Evolutionary conservation across 2,113 vertebrate species (phyloP).

Genomic region (Rhipidura dahli): DNA sequence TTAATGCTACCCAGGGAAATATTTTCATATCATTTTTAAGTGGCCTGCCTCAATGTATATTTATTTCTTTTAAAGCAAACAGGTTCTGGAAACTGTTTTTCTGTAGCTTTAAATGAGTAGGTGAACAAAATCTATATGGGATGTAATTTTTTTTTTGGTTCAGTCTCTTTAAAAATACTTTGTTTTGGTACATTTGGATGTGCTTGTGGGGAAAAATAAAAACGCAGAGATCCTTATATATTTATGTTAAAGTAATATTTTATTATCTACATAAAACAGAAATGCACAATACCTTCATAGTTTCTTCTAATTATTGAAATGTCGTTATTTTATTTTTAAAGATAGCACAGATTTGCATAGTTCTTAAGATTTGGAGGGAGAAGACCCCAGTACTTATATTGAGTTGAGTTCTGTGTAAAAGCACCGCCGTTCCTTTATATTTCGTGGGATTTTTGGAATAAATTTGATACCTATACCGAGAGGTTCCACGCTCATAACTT

Average conservation of each 20-base stretch:
- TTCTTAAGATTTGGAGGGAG: constrained; percentile 46
- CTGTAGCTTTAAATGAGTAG: constrained; percentile 92
- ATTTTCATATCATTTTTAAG: constrained; percentile 85
- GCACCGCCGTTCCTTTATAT: constrained; percentile 69
- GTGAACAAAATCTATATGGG: constrained; percentile 88
- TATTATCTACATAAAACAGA: constrained; percentile 94
- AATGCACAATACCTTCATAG: constrained; percentile 95
- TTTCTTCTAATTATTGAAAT: constrained; percentile 94
- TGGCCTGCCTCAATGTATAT: constrained; percentile 86
- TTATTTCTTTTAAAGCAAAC: constrained; percentile 87
- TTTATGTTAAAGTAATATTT: constrained; percentile 94
- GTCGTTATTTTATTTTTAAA: constrained; percentile 79
- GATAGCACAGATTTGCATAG: constrained; percentile 67
- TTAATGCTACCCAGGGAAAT: constrained; percentile 90
- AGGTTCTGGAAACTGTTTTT: constrained; percentile 85
- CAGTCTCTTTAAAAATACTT: constrained; percentile 84
- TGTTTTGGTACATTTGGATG: constrained; percentile 91
- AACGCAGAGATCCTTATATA: constrained; percentile 90
- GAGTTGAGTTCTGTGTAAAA: constrained; percentile 67
- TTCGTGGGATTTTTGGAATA: constrained; percentile 74
- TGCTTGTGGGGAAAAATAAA: constrained; percentile 92
- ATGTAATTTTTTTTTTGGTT: constrained; percentile 83
- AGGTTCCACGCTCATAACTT: constrained; percentile 65
- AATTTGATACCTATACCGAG: constrained; percentile 68
- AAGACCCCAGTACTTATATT: constrained; percentile 44